Evolutionary conservation across 2,888 invertebrate genomes (phyloP), one percentile per base, ranked within the genome.

Genomic region (Thymelicus acteon): DNA sequence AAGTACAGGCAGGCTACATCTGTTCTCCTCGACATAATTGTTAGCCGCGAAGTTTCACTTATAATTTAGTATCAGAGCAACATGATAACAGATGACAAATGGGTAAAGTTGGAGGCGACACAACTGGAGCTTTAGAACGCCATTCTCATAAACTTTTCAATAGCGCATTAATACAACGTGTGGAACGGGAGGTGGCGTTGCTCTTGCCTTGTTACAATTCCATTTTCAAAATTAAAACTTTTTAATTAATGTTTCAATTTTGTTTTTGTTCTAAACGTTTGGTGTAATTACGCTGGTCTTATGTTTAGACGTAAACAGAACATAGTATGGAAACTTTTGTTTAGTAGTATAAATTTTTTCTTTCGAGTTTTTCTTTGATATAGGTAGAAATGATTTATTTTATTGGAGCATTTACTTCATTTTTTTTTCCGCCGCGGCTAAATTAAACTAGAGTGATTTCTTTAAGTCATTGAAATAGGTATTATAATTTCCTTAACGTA

Each of bases 1-100:
- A 57, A 63, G 15, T 31, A 65, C 24, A 65, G 24, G 31, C 12
- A 58, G 8, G 60, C 63, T 60, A 64, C 64, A 70, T 64, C 70
- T 70, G 70, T 70, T 70, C 57, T 24, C 44, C 70, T 6, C 37
- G 39, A 54, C 64, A 44, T 70, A 65, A 70, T 70, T 70, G 64
- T 70, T 70, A 64, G 62, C 69, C 64, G 44, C 31, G 60, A 60
- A 70, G 60, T 70, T 70, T 52, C 57, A 64, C 70, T 70, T 65
- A 60, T 70, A 64, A 70, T 70, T 70, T 60, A 70, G 70, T 70
- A 70, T 64, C 70, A 47, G 63, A 39, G 24, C 15, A 64, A 64
- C 64, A 70, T 64, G 64, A 70, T 60, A 70, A 49, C 64, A 64
- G 69, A 70, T 64, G 69, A 70, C 69, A 70, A 70, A 70, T 70